Evolutionary conservation across 2,888 invertebrate species (phyloP).

Genomic region (Balanococcus diminutus): DNA sequence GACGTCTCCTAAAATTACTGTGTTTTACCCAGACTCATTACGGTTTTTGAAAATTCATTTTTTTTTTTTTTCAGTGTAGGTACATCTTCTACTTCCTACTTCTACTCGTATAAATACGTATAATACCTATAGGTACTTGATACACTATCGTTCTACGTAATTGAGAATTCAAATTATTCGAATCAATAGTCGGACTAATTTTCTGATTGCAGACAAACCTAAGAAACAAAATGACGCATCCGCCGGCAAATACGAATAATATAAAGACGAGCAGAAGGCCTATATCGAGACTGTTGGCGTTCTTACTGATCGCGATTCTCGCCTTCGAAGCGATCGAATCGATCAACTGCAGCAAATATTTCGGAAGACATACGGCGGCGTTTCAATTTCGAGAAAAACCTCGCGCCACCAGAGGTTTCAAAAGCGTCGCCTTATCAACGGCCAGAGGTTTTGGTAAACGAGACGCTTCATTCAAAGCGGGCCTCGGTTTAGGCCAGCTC

Average conservation of each 20-base stretch:
- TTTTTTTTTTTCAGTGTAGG: too few relatives aligned
- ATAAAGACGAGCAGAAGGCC: not conserved
- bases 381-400: slow-evolving; percentile 60
- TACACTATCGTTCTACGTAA: too few relatives aligned
- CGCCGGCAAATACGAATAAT: too few relatives aligned
- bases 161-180: not conserved
- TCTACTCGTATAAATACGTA: too few relatives aligned
- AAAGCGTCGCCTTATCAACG: slow-evolving; percentile 69
- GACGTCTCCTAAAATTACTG: too few relatives aligned
- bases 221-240: not conserved
- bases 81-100: too few relatives aligned
- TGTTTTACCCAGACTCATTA: too few relatives aligned
- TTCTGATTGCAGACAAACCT: not conserved
- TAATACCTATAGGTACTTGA: too few relatives aligned
- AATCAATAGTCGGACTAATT: too few relatives aligned
- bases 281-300: not conserved
- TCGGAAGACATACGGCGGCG: not conserved
- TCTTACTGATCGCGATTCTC: slow-evolving; percentile 13
- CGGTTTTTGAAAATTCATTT: too few relatives aligned
- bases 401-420: slow-evolving; percentile 69
- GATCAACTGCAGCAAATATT: slow-evolving; percentile 33
- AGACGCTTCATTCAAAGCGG: not conserved
- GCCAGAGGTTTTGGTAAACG: slow-evolving; percentile 72
- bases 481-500: not conserved
- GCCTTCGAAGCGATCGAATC: slow-evolving; percentile 12